Evolutionary conservation across 2,113 vertebrate species (phyloP), one percentile per base, ranked within the genome.

Genomic region (Nycticebus coucang): DNA sequence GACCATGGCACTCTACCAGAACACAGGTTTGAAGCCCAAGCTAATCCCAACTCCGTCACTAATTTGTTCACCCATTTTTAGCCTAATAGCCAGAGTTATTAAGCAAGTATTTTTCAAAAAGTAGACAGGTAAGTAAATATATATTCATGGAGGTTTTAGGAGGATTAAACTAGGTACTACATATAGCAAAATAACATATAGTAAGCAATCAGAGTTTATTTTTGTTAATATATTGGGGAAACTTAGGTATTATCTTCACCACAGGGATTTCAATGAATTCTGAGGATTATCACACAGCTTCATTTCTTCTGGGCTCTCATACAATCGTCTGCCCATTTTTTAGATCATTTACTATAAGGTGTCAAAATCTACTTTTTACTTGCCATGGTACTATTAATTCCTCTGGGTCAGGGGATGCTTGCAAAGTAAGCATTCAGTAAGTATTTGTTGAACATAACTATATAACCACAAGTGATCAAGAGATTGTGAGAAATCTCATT

Each of bases 31-130:
- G 57, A 89, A 72, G 17, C 50, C n/a, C 53, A 81, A 81, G 45
- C 24, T 82, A 37, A 68, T 79, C 91, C 37, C 13, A 92, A 78
- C 15, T 60, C 35, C 79, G 21, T 68, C 28, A 57, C 22, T 85
- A 19, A 93, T 66, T 93, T 75, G 33, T 79, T 87, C 50, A 85
- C 78, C 93, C 45, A 69, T 1, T 89, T 94, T 62, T 88, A 82
- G 17, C 19, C 26, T 72, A 86, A n/a, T 83, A 18, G n/a, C 5
- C 37, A 72, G 45, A 94, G 68, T 19, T 80, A 6, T 50, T 87
- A 66, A 66, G 7, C 59, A 4, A 13, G 6, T 57, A 71, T 66
- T 77, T 85, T 86, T 86, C 37, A 21, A 66, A 45, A 92, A 83
- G 17, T 60, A 82, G 24, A 13, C 35, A 89, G 41, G 15, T 57